These are phyloP conservation scores for Hylaea fasciaria DNA, from an alignment of 2,888 invertebrate species.

Conservation along the genomic window DNA sequence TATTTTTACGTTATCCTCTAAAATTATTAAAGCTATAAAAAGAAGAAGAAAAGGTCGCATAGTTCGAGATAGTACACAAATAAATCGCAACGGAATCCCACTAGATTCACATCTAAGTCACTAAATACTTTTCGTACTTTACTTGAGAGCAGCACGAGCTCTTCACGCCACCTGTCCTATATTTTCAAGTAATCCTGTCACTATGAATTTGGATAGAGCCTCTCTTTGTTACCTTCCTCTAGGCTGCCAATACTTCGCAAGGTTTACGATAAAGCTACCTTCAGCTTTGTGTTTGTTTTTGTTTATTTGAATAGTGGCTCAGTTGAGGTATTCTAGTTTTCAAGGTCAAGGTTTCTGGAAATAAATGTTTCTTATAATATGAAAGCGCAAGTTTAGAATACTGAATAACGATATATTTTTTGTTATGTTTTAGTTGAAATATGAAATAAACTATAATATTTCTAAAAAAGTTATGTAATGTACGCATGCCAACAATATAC, in stretches of 20 bases:
- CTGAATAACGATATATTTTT: too few relatives aligned
- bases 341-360: background rate
- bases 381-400: too few relatives aligned
- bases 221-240: slow-evolving; percentile 62
- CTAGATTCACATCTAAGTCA: background rate
- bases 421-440: too few relatives aligned
- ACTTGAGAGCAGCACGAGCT: slow-evolving; percentile 41
- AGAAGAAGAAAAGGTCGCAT: too few relatives aligned
- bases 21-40: too few relatives aligned
- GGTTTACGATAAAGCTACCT: slow-evolving; percentile 60
- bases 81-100: background rate
- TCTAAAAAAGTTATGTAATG: too few relatives aligned
- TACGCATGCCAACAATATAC: too few relatives aligned
- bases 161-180: slow-evolving; percentile 50
- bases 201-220: slow-evolving; percentile 63
- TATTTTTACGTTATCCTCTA: too few relatives aligned
- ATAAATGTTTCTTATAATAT: too few relatives aligned
- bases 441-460: too few relatives aligned
- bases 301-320: background rate
- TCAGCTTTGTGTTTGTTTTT: slow-evolving; percentile 41
- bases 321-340: background rate
- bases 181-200: slow-evolving; percentile 69
- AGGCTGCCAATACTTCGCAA: slow-evolving; percentile 62
- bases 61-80: too few relatives aligned
- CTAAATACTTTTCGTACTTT: slow-evolving; percentile 7